Percentiles rank a stretch among this genome's conserved stretches.
Conservation (phyloP, 2,888 invertebrate species). For the Julus scanicus region DNA sequence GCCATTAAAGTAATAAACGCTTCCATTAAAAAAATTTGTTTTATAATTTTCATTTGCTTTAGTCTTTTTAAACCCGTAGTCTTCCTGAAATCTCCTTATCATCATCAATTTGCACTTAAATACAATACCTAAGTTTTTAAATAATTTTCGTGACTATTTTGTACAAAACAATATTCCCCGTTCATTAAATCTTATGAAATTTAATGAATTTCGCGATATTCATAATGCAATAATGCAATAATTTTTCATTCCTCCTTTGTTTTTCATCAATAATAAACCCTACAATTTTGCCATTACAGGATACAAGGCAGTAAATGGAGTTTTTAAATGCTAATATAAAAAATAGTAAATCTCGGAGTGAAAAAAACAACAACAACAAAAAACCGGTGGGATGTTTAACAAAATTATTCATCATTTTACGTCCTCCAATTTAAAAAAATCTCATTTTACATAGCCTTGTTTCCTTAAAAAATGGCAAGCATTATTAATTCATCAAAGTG, state of each 20-base stretch:
- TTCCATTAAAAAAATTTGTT: neutral
- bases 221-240: constrained; percentile 25
- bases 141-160: neutral
- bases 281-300: neutral
- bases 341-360: neutral
- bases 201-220: constrained; percentile 16
- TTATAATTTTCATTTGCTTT: constrained; percentile 26
- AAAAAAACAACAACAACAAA: neutral
- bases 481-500: neutral
- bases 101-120: neutral
- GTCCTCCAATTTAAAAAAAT: neutral
- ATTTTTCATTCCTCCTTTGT: neutral
- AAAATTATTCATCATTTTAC: too few species aligned
- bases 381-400: too few species aligned
- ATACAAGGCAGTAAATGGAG: neutral
- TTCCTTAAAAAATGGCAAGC: constrained; percentile 3
- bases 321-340: neutral
- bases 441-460: neutral
- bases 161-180: constrained; percentile 6
- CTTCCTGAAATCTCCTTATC: constrained; percentile 35
- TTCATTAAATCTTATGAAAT: neutral
- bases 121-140: neutral
- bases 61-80: constrained; percentile 1
- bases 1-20: constrained; percentile 7
- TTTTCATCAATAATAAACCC: neutral